phyloP scores from a whole-genome alignment of 2,113 vertebrate genomes.

The Brachionichthys hirsutus region DNA sequence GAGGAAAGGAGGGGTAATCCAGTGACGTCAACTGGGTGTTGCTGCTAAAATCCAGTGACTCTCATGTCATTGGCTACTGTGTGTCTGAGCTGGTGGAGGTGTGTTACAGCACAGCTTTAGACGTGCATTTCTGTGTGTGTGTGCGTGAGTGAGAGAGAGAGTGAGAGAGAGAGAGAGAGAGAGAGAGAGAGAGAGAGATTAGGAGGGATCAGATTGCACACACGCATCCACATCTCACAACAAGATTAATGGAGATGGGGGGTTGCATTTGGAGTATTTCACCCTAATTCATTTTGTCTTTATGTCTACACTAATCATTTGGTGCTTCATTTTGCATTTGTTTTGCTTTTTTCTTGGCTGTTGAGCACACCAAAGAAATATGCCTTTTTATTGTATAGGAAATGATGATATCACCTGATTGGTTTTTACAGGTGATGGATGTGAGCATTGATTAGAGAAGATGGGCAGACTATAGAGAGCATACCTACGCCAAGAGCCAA shows the following conservation, averaged over 20 bases:
- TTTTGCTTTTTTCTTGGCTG: slow-evolving; percentile 28
- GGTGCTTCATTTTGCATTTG: slow-evolving; percentile 10
- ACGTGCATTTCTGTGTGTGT: background rate
- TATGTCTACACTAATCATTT: slow-evolving; percentile 51
- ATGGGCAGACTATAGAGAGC: no score
- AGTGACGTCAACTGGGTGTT: slow-evolving; percentile 53
- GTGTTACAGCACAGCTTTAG: slow-evolving; percentile 22
- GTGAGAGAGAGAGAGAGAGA: no score
- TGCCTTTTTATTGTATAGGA: no score
- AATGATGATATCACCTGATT: no score
- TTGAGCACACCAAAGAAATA: no score
- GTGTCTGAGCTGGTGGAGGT: slow-evolving; percentile 36
- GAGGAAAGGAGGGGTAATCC: slow-evolving; percentile 22
- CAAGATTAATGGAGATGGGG: slow-evolving; percentile 6
- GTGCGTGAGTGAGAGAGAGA: no score
- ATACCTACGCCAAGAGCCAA: no score
- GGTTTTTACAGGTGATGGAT: no score
- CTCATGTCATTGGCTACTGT: slow-evolving; percentile 49
- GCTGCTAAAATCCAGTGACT: slow-evolving; percentile 46
- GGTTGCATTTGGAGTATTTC: slow-evolving; percentile 32
- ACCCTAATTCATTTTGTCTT: slow-evolving; percentile 47
- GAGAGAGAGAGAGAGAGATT: no score
- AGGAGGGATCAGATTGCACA: background rate
- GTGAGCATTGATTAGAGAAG: no score
- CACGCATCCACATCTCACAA: no score